phyloP scores from a whole-genome alignment of 1,140 invertebrate species.

The Panagrolaimus sp. region DNA sequence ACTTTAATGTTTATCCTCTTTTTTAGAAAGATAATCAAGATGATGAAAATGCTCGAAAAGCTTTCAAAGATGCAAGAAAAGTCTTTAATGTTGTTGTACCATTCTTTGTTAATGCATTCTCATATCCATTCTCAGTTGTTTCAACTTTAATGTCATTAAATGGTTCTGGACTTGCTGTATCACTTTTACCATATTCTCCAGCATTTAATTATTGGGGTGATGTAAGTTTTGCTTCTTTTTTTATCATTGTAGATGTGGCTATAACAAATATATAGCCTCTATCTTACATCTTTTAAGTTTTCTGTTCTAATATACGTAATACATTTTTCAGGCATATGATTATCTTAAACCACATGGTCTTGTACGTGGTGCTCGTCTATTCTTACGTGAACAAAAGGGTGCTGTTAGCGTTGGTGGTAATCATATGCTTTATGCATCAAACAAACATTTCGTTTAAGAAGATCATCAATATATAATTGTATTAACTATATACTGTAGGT shows the following conservation, averaged over 20 bases:
- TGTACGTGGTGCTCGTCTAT: constrained; percentile 42
- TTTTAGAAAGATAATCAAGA: constrained; percentile 22
- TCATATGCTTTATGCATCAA: constrained; percentile 52
- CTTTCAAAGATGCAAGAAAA: constrained; percentile 17
- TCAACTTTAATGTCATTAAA: constrained; percentile 51
- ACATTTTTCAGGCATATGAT: no score
- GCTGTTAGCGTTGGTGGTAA: constrained; percentile 48
- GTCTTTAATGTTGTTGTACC: constrained; percentile 34
- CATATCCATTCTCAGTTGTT: constrained; percentile 52
- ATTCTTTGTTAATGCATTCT: constrained; percentile 37
- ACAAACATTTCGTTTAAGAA: constrained; percentile 53
- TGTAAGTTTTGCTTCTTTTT: no score
- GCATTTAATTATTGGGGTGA: constrained; percentile 44
- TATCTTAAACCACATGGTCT: constrained; percentile 51
- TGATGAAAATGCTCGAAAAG: constrained; percentile 35
- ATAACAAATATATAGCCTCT: no score
- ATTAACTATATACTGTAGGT: neutral
- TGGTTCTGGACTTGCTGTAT: constrained; percentile 53
- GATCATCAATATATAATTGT: no score
- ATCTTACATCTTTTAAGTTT: no score
- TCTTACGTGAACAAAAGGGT: constrained; percentile 51
- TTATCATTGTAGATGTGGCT: no score
- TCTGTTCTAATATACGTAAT: no score
- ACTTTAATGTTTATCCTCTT: no score
- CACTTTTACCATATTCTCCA: constrained; percentile 53